Percentiles rank a stretch among this genome's conserved stretches.
Evolutionary conservation across 2,113 vertebrate genomes (phyloP).

Genomic region (Heterochromis multidens): DNA sequence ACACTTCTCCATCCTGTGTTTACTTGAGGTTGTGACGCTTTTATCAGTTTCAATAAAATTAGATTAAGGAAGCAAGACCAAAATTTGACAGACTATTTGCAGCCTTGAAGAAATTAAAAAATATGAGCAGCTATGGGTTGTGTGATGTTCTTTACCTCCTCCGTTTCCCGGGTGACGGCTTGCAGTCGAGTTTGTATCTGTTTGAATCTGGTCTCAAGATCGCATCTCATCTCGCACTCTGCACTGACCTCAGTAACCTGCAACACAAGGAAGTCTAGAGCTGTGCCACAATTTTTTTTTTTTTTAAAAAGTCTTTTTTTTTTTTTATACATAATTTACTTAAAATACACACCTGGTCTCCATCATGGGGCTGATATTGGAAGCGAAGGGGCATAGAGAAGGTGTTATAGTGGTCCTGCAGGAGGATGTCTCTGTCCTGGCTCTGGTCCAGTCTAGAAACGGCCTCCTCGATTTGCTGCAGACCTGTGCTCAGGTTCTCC

Average conservation of each 20-base stretch:
- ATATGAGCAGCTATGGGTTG: neutral
- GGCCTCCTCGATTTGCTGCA: conserved; percentile 75
- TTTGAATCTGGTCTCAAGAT: conserved; percentile 80
- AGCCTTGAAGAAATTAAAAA: neutral
- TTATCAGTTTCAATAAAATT: neutral
- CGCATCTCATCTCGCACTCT: conserved; percentile 76
- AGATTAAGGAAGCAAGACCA: neutral
- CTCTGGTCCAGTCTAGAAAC: conserved; percentile 77
- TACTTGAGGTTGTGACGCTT: neutral
- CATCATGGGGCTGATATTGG: conserved; percentile 85
- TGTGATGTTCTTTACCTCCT: conserved; percentile 57
- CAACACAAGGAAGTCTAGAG: neutral
- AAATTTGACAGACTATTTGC: neutral
- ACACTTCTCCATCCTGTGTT: neutral
- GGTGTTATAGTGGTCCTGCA: conserved; percentile 76
- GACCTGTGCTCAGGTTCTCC: conserved; percentile 73
- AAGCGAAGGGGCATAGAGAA: conserved; percentile 84
- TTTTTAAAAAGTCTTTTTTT: too few species aligned
- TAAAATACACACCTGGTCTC: conserved; percentile 78
- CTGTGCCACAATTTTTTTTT: neutral
- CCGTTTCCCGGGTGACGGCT: conserved; percentile 74
- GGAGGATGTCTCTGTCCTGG: conserved; percentile 79
- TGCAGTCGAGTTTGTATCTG: conserved; percentile 81
- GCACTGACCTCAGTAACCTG: conserved; percentile 82
- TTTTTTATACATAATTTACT: neutral